phyloP scores from a whole-genome alignment of 2,888 invertebrate species.

The Ochropacha duplaris region DNA sequence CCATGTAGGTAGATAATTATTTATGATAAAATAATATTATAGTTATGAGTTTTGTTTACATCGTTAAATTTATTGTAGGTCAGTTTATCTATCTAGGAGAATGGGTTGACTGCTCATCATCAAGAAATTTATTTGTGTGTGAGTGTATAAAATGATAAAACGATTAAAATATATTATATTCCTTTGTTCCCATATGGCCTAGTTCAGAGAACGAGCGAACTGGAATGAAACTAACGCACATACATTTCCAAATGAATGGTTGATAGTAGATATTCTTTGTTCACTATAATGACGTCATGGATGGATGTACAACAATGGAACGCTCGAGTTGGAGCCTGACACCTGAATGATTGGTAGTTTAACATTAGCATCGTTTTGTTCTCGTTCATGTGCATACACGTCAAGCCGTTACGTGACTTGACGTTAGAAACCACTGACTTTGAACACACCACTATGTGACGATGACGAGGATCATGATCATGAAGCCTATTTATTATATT shows the following conservation, averaged over 20 bases:
- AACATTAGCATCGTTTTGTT: conserved; percentile 21
- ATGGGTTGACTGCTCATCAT: conserved; percentile 12
- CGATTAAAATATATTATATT: neutral
- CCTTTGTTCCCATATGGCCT: conserved; percentile 6
- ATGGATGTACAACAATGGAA: conserved; percentile 6
- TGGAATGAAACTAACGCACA: neutral
- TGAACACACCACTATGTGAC: conserved; percentile 12
- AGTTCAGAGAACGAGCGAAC: neutral
- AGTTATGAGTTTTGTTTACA: conserved; percentile 9
- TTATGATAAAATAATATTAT: too few species aligned
- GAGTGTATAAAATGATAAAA: neutral
- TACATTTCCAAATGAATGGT: neutral
- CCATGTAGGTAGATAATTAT: neutral
- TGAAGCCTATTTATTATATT: neutral
- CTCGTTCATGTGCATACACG: conserved; percentile 9
- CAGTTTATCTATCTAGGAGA: conserved; percentile 34
- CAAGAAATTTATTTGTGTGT: neutral
- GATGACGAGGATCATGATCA: conserved; percentile 3
- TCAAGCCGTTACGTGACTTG: conserved; percentile 14
- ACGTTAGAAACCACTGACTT: conserved; percentile 10
- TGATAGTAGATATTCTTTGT: neutral
- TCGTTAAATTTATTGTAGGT: neutral
- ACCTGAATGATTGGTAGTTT: conserved; percentile 21
- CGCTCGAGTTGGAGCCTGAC: conserved; percentile 15
- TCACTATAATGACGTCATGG: neutral